Base-by-base conservation (phyloP, 2,113 vertebrate species). In the Aegotheles bennettii region DNA sequence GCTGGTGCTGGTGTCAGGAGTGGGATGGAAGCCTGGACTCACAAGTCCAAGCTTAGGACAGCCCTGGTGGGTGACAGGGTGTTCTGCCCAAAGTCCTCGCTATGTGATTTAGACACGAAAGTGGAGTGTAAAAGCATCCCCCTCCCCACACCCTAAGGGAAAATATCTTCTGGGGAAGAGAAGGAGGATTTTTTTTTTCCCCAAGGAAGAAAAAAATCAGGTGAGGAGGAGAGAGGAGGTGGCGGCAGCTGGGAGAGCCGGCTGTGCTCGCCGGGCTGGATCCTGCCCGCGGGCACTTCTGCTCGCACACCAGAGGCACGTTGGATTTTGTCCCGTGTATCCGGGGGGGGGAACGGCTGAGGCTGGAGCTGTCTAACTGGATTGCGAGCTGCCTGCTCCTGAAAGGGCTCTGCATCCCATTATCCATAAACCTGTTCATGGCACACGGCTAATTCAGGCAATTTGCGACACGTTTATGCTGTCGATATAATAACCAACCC, bases 381-480 rank as follows among this genome's bases (percentile, higher is more conserved):
- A 74, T 93, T 91, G 92, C 0, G 3, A 90, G 82, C 79, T 67
- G 85, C 87, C 83, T 91, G 13, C 84, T 89, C 65, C 78, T 50
- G 78, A 85, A 90, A 80, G 85, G 67, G 67, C 71, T 96, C 91
- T 88, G 93, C 90, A 88, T 95, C 93, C 95, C 79, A 92, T 95
- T 95, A 96, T 88, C 93, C 83, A 88, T 51, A 93, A 95, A 93
- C 92, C 59, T 86, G 93, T 81, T 94, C 96, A 92, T 84, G 92
- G 94, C 95, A 80, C 90, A 70, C 0, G 15, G 90, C 90, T 95
- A 94, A 96, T 96, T 96, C 93, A 36, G 90, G 75, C 95, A 95
- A 95, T 96, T 96, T 95, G 91, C 6, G 28, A 74, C 93, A 70
- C 33, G 21, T 91, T 94, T 83, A 63, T 15, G 64, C 90, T 81